phyloP scores from a whole-genome alignment of 1,140 invertebrate species.

The Onthophagus taurus region DNA sequence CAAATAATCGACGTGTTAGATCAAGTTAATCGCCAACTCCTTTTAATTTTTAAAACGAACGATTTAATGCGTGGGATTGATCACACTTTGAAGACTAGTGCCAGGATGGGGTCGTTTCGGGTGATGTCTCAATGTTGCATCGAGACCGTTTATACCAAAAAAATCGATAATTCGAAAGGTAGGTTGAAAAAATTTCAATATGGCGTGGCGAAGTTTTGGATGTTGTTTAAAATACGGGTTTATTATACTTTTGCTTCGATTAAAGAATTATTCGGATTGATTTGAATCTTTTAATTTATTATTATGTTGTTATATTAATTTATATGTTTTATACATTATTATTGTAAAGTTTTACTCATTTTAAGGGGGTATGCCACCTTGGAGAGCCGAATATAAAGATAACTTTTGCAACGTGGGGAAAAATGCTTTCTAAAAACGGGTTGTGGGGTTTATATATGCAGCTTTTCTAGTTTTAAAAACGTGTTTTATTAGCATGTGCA shows the following conservation, averaged over 20 bases:
- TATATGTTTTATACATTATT: not conserved
- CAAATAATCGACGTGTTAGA: constrained; percentile 65
- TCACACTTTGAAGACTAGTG: constrained; percentile 61
- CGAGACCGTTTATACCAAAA: constrained; percentile 58
- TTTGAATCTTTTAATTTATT: not conserved
- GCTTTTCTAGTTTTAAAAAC: no score
- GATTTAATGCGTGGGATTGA: constrained; percentile 93
- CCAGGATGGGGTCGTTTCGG: constrained; percentile 72
- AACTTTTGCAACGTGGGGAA: not conserved
- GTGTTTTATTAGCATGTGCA: not conserved
- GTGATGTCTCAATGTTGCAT: constrained; percentile 85
- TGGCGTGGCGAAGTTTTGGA: constrained; percentile 39
- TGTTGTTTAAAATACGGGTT: constrained; percentile 43
- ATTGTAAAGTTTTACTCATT: not conserved
- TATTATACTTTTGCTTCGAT: constrained; percentile 39
- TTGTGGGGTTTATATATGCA: no score
- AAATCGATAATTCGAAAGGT: constrained; percentile 38
- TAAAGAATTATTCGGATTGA: not conserved
- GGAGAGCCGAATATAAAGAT: no score
- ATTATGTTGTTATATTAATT: not conserved
- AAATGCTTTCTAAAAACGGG: no score
- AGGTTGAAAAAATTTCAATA: constrained; percentile 32
- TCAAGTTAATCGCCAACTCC: constrained; percentile 70
- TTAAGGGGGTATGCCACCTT: no score
- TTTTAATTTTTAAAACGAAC: constrained; percentile 94